Conservation (phyloP, 2,888 invertebrate species). For the Bombyx huttoni region DNA sequence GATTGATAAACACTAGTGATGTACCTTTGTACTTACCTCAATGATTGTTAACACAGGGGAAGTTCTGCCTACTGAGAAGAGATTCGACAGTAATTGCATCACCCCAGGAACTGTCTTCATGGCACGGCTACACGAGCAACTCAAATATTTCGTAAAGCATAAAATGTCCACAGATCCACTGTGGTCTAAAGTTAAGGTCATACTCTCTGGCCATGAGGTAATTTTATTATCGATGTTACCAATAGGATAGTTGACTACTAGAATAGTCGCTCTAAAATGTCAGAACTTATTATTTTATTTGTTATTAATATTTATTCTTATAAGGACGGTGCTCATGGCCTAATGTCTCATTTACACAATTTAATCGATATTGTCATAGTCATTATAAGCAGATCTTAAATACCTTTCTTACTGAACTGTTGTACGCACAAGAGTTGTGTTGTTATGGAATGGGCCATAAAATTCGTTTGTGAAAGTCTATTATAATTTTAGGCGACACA, state of each 20-base stretch:
- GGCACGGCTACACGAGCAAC: constrained; percentile 87
- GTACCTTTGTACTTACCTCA: not conserved
- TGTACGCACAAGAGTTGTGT: too few relatives aligned
- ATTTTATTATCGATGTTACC: constrained; percentile 3
- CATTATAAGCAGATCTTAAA: too few relatives aligned
- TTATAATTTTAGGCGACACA: too few relatives aligned
- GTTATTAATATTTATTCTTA: too few relatives aligned
- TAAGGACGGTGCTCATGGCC: too few relatives aligned
- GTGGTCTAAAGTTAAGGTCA: constrained; percentile 90
- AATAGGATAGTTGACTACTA: not conserved
- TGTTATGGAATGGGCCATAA: too few relatives aligned
- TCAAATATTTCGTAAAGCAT: constrained; percentile 87
- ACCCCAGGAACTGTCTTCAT: constrained; percentile 97
- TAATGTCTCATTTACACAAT: too few relatives aligned
- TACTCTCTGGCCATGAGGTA: constrained; percentile 95
- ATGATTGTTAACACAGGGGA: constrained; percentile 65
- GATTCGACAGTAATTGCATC: constrained; percentile 98
- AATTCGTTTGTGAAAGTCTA: too few relatives aligned
- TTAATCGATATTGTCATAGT: too few relatives aligned
- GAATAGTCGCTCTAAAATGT: not conserved
- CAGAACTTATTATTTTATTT: not conserved
- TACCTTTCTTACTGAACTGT: too few relatives aligned
- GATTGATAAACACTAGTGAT: too few relatives aligned
- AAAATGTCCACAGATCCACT: constrained; percentile 88
- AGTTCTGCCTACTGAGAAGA: constrained; percentile 80